A percentile compares a stretch with the other conserved stretches of the same genome.
Evolutionary conservation across 2,888 invertebrate species (phyloP).

Genomic region (Serripes groenlandicus): DNA sequence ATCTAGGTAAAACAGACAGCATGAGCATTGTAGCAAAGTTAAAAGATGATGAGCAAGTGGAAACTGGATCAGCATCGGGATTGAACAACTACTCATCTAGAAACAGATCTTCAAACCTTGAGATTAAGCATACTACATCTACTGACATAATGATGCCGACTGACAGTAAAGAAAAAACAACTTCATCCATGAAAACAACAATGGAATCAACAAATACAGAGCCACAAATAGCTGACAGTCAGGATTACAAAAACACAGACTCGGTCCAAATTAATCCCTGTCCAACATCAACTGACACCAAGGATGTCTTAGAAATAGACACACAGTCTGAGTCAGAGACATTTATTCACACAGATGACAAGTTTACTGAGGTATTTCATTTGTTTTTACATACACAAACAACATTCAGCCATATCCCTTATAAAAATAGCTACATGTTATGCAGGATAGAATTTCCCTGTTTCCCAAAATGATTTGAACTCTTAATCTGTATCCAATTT

Average conservation of each 20-base stretch:
- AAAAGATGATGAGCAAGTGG: constrained; percentile 79
- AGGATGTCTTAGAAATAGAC: constrained; percentile 27
- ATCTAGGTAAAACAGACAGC: constrained; percentile 54
- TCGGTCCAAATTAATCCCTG: constrained; percentile 45
- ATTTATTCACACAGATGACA: too few relatives aligned
- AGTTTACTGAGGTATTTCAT: too few relatives aligned
- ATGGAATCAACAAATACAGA: constrained; percentile 21
- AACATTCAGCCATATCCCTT: too few relatives aligned
- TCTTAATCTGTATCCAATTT: too few relatives aligned
- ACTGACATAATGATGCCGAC: too few relatives aligned
- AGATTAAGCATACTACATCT: too few relatives aligned
- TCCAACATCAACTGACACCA: constrained; percentile 42
- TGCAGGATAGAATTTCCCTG: too few relatives aligned
- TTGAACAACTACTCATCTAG: background rate
- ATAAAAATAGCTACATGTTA: too few relatives aligned
- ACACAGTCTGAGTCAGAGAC: background rate
- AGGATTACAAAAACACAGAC: too few relatives aligned
- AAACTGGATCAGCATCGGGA: constrained; percentile 36
- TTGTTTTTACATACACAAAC: too few relatives aligned
- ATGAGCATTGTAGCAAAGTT: constrained; percentile 78
- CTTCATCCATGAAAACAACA: constrained; percentile 34
- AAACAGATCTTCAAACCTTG: background rate
- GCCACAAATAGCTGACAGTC: background rate
- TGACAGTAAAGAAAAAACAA: too few relatives aligned
- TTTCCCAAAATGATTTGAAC: too few relatives aligned